phyloP scores from a whole-genome alignment of 2,113 vertebrate genomes.

The Rhadina sibilatrix region DNA sequence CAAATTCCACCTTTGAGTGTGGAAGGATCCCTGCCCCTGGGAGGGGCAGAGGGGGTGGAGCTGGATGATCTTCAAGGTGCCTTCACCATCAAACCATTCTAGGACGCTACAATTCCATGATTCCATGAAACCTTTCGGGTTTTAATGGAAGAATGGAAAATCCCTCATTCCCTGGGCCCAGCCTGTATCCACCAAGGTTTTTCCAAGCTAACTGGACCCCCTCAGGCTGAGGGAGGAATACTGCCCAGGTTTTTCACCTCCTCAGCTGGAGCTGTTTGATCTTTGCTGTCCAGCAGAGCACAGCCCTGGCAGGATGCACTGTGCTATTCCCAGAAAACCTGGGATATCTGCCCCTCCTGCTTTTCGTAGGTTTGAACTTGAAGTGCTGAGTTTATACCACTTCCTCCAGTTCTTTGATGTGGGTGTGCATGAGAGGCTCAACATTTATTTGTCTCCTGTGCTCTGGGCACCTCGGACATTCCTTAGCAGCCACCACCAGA shows the following conservation, averaged over 20 bases:
- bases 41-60: background rate
- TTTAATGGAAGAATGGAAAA: background rate
- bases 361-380: background rate
- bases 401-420: background rate
- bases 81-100: background rate
- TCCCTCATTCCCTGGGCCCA: background rate
- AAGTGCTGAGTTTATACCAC: background rate
- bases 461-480: fast-evolving
- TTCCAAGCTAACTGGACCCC: background rate
- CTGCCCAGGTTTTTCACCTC: background rate
- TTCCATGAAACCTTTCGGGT: background rate
- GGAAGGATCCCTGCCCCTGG: background rate
- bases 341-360: background rate
- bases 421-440: background rate
- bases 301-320: background rate
- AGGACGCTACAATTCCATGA: background rate
- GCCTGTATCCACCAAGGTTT: fast-evolving
- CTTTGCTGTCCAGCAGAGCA: fast-evolving
- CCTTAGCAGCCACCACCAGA: background rate
- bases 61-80: background rate
- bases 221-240: too few relatives aligned
- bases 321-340: background rate
- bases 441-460: fast-evolving
- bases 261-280: background rate
- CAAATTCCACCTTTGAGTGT: background rate